These are phyloP conservation scores for Acrocephalus kingi DNA, from an alignment of 2,113 vertebrate genomes.

Conservation along the genomic window DNA sequence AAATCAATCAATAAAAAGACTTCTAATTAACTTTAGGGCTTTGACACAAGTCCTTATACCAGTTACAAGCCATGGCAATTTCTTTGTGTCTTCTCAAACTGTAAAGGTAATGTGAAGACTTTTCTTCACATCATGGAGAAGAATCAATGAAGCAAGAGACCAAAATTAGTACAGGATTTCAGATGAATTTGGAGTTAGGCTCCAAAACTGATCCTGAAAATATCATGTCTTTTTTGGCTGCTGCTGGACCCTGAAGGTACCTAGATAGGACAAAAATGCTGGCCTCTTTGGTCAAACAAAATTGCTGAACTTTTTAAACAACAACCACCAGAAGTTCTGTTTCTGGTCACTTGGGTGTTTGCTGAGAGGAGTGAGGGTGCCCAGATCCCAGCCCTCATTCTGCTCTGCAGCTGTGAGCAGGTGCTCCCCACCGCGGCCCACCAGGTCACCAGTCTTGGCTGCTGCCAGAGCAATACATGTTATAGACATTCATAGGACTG, in stretches of 20 bases:
- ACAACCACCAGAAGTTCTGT: not conserved
- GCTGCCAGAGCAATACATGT: not conserved
- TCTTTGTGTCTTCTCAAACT: not conserved
- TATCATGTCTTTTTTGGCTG: not conserved
- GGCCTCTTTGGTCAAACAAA: not conserved
- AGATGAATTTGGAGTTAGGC: not conserved
- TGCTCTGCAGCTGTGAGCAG: not conserved
- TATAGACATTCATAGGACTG: not conserved
- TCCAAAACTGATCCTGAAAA: not conserved
- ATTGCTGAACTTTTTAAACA: not conserved
- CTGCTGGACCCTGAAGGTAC: not conserved
- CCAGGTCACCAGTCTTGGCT: not conserved
- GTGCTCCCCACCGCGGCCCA: not conserved
- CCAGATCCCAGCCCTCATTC: not conserved
- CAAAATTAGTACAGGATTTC: not conserved
- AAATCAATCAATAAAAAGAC: not conserved
- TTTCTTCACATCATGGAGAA: accelerated
- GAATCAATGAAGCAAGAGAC: not conserved
- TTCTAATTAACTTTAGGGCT: not conserved
- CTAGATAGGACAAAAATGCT: not conserved
- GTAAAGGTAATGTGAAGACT: not conserved
- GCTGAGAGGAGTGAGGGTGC: not conserved
- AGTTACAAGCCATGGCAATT: not conserved
- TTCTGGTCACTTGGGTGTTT: not conserved
- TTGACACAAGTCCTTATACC: not conserved